Evolutionary conservation across 2,113 vertebrate genomes (phyloP).

Genomic region (Elanus axillaris): DNA sequence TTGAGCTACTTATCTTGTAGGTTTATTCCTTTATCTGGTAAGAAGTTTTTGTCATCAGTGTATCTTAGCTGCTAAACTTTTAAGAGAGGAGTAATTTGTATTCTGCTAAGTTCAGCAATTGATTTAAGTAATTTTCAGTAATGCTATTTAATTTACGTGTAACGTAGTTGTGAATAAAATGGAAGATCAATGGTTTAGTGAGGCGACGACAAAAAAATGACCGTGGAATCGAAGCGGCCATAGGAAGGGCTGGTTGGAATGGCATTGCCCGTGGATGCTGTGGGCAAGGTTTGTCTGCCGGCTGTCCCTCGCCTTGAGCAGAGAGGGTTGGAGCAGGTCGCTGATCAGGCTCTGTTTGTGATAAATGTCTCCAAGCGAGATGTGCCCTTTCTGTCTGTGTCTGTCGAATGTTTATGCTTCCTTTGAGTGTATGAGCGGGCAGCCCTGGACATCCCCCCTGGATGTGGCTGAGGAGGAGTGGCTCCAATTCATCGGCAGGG

Average conservation of each 20-base stretch:
- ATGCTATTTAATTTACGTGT: not conserved
- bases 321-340: not conserved
- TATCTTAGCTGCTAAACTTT: not conserved
- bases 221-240: rapidly evolving
- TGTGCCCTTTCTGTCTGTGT: rapidly evolving
- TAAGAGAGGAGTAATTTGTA: not conserved
- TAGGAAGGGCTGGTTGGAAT: not conserved
- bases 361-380: rapidly evolving
- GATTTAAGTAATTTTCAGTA: not conserved
- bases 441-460: not conserved
- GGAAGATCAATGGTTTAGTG: not conserved
- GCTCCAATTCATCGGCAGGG: rapidly evolving
- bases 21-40: not conserved
- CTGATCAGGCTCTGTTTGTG: not conserved
- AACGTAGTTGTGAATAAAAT: rapidly evolving
- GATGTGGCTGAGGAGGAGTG: not conserved
- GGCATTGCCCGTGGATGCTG: rapidly evolving
- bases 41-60: not conserved
- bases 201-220: rapidly evolving
- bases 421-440: not conserved
- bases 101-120: not conserved
- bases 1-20: not conserved
- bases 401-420: not conserved
- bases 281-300: not conserved
- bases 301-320: not conserved